Evolutionary conservation across 2,888 invertebrate genomes (phyloP).

Genomic region (Limnephilus marmoratus): DNA sequence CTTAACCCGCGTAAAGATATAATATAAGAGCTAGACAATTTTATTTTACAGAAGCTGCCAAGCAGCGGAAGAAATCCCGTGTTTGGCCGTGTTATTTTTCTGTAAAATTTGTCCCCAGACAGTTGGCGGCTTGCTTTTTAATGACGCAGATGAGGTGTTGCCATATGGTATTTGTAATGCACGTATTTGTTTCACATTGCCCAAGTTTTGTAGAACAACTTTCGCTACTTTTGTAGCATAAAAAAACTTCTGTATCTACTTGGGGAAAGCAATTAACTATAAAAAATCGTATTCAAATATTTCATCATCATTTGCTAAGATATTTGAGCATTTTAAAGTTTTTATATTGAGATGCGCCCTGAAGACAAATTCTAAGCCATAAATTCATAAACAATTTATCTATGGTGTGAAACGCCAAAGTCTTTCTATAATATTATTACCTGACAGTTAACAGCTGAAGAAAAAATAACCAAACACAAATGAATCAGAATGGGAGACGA

Average conservation of each 20-base stretch:
- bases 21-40: conserved; percentile 31
- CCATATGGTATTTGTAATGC: background rate
- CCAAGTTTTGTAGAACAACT: background rate
- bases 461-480: conserved; percentile 61
- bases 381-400: conserved; percentile 26
- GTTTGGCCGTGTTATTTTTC: conserved; percentile 39
- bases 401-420: conserved; percentile 48
- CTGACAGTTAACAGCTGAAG: conserved; percentile 63
- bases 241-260: background rate
- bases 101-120: conserved; percentile 1
- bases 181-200: background rate
- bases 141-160: conserved; percentile 42
- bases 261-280: background rate
- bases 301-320: background rate
- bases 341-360: background rate
- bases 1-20: conserved; percentile 40
- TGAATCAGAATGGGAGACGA: conserved; percentile 76
- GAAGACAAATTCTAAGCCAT: background rate
- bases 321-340: background rate
- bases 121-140: conserved; percentile 26
- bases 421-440: conserved; percentile 28
- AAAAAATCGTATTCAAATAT: background rate
- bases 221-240: background rate
- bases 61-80: conserved; percentile 39
- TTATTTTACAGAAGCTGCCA: conserved; percentile 47